phyloP scores from a whole-genome alignment of 2,113 vertebrate genomes.

The Burhinus bistriatus region DNA sequence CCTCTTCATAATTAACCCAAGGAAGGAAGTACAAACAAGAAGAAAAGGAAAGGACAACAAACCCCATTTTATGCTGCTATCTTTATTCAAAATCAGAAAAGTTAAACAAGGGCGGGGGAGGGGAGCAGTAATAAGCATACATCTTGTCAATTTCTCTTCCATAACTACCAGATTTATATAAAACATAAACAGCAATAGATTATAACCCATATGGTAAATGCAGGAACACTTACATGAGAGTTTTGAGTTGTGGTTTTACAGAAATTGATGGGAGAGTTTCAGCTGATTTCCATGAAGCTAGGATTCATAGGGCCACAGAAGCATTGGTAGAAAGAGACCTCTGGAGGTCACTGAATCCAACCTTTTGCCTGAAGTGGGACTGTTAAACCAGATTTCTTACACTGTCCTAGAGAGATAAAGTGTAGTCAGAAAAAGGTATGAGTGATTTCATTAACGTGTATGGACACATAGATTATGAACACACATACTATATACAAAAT shows the following conservation, averaged over 20 bases:
- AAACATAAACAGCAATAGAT: background rate
- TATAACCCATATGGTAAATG: background rate
- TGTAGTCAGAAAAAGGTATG: background rate
- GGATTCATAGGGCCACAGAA: background rate
- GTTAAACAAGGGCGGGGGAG: rapidly evolving
- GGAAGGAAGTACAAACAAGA: background rate
- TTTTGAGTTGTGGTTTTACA: background rate
- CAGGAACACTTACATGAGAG: background rate
- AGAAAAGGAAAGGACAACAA: background rate
- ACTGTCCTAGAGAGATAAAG: background rate
- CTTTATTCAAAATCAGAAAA: background rate
- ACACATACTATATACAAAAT: background rate
- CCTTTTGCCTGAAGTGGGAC: background rate
- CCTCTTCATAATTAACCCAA: background rate
- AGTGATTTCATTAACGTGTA: background rate
- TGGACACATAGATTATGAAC: background rate
- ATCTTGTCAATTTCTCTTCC: background rate
- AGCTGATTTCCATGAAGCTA: background rate
- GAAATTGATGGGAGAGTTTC: background rate
- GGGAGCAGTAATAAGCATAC: rapidly evolving
- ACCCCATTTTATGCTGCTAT: background rate
- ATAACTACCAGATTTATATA: background rate
- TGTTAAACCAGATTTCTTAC: background rate
- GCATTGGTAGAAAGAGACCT: background rate
- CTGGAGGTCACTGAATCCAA: rapidly evolving